Conservation (phyloP, 2,888 invertebrate genomes). For the Latrodectus elegans region DNA sequence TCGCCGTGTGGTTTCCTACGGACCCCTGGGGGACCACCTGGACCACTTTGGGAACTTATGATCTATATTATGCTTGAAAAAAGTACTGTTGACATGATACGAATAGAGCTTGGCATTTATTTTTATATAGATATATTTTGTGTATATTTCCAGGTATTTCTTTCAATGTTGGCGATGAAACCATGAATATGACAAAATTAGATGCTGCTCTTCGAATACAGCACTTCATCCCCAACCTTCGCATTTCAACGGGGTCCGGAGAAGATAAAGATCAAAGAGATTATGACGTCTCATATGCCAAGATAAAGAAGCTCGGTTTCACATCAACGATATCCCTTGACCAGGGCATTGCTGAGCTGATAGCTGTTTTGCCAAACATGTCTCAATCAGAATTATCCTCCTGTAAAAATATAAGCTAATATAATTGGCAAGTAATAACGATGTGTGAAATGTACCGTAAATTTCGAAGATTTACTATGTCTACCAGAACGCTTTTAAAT, state of each 20-base stretch:
- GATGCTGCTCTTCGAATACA: constrained; percentile 74
- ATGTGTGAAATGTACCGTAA: too few species aligned
- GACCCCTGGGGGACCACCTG: too few species aligned
- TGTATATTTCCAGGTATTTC: constrained; percentile 73
- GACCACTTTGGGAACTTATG: too few species aligned
- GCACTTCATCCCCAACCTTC: constrained; percentile 72
- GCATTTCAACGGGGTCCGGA: constrained; percentile 72
- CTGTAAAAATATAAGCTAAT: constrained; percentile 67
- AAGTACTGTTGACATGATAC: background rate
- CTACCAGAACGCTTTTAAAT: too few species aligned
- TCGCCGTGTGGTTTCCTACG: too few species aligned
- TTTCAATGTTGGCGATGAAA: constrained; percentile 75
- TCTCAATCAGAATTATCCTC: constrained; percentile 64
- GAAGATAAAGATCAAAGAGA: constrained; percentile 75
- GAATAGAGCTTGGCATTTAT: constrained; percentile 73
- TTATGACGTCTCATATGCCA: constrained; percentile 75
- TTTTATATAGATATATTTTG: constrained; percentile 70
- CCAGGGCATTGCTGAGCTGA: constrained; percentile 73
- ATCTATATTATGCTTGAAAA: too few species aligned
- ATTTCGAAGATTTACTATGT: too few species aligned
- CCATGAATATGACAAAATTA: constrained; percentile 75
- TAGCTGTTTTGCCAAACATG: constrained; percentile 73
- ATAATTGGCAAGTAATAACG: too few species aligned
- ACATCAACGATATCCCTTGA: constrained; percentile 73
- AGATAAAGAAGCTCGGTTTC: constrained; percentile 74